phyloP scores from a whole-genome alignment of 2,113 vertebrate genomes.

The Corythornis vintsioides region DNA sequence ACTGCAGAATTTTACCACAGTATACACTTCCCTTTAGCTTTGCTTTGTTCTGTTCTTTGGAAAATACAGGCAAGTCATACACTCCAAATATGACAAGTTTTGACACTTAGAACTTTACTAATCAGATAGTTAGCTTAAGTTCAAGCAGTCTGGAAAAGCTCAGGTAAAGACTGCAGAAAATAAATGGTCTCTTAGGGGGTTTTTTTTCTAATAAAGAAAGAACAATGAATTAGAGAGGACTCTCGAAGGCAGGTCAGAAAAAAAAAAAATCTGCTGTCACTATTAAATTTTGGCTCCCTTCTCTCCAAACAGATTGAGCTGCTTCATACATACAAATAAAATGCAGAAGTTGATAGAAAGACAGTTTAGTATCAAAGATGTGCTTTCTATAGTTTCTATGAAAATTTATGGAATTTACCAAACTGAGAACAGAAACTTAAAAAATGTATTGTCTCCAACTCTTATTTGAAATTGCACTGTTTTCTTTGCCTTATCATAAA shows the following conservation, averaged over 20 bases:
- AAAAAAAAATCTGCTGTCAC: not conserved
- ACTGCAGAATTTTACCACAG: not conserved
- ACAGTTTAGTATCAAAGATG: not conserved
- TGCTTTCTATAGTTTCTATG: not conserved
- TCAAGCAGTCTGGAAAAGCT: not conserved
- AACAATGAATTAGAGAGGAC: not conserved
- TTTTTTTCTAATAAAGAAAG: not conserved
- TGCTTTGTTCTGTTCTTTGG: not conserved
- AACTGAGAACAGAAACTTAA: not conserved
- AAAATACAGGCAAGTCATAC: not conserved
- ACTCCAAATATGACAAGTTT: not conserved
- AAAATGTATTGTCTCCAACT: not conserved
- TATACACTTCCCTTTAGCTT: not conserved
- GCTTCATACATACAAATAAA: not conserved
- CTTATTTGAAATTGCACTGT: not conserved
- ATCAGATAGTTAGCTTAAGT: not conserved
- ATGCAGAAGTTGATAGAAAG: not conserved
- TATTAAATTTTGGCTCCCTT: not conserved
- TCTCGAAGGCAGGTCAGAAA: not conserved
- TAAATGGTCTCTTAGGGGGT: accelerated
- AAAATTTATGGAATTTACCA: not conserved
- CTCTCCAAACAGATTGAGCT: not conserved
- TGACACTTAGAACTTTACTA: not conserved
- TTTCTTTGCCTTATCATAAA: not conserved
- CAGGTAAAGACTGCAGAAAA: not conserved